Evolutionary conservation across 2,113 vertebrate genomes (phyloP).

Genomic region (Cyprinodon brontotheroides): DNA sequence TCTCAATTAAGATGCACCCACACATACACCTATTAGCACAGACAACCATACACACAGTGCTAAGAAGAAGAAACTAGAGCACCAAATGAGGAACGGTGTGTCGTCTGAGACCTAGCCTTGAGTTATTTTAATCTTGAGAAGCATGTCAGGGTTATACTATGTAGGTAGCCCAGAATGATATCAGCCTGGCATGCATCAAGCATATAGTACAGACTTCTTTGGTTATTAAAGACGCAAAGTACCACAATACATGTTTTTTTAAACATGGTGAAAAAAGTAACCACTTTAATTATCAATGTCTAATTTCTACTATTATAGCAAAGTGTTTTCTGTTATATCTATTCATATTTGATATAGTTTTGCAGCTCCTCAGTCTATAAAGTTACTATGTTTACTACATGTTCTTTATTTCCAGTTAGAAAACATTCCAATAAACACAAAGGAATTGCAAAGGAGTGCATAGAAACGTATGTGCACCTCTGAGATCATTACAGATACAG

Average conservation of each 20-base stretch:
- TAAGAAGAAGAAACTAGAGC: conserved; percentile 63
- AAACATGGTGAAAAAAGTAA: conserved; percentile 22
- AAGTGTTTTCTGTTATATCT: neutral
- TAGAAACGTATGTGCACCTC: neutral
- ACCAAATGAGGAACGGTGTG: conserved; percentile 63
- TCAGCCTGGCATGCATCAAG: conserved; percentile 32
- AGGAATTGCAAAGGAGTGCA: neutral
- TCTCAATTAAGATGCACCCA: conserved; percentile 34
- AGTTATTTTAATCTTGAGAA: conserved; percentile 71
- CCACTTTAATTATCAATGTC: neutral
- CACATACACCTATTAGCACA: conserved; percentile 22
- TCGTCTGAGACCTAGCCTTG: conserved; percentile 75
- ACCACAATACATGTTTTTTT: conserved; percentile 9
- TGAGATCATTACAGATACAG: neutral
- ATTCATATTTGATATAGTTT: neutral
- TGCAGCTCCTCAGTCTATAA: neutral
- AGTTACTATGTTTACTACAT: neutral
- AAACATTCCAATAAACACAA: neutral
- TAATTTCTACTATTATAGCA: neutral
- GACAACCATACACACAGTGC: conserved; percentile 15
- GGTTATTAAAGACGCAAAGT: conserved; percentile 11
- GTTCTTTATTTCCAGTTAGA: neutral
- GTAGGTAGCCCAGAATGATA: conserved; percentile 68
- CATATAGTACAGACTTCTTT: neutral
- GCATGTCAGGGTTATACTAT: conserved; percentile 73